Base-by-base conservation (phyloP, 2,888 invertebrate species). In the Gibbula magus region DNA sequence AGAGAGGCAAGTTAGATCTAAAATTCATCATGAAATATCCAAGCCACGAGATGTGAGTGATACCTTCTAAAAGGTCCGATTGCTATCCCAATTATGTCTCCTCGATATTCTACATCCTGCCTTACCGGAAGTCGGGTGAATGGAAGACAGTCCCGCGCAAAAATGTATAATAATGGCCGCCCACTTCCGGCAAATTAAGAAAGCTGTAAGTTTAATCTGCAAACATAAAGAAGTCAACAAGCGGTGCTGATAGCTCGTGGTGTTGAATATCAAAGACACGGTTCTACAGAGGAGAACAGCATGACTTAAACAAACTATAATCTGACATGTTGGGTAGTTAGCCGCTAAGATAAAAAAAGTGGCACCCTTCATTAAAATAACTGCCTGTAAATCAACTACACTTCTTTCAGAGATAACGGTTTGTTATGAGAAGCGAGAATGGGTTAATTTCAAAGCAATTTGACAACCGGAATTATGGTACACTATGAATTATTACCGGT, bases 151-250 rank as follows among this genome's bases (percentile, higher is more conserved):
- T 29, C 29, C 61, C 61, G 61, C 61, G 29, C n/a, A 61, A 61
- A 61, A 61, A 25, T 61, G 29, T 29, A 29, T 61, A 29, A 25
- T 61, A 76, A 54, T 76, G 53, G 32, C 53, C 76, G 76, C 76
- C 76, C 76, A 53, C 76, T 76, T 76, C 76, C 76, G 76, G 76
- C 54, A 54, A 39, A 54, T 76, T 76, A 76, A 76, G 53, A 35
- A 76, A 20, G n/a, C 76, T 32, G 54, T 76, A 35, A 53, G 32
- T 54, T 45, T 54, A 76, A 32, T 76, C 54, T 53, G 54, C 53
- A 18, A 54, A 76, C 56, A 76, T 76, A 76, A 76, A 53, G 61
- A 61, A 61, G 29, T 61, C 29, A n/a, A 18, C 25, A 61, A 29
- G 29, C 5, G 25, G 25, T 29, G 29, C 29, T 29, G 61, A 61